These are phyloP conservation scores for Uropetala carovei DNA, from an alignment of 2,888 invertebrate genomes.

Conservation along the genomic window DNA sequence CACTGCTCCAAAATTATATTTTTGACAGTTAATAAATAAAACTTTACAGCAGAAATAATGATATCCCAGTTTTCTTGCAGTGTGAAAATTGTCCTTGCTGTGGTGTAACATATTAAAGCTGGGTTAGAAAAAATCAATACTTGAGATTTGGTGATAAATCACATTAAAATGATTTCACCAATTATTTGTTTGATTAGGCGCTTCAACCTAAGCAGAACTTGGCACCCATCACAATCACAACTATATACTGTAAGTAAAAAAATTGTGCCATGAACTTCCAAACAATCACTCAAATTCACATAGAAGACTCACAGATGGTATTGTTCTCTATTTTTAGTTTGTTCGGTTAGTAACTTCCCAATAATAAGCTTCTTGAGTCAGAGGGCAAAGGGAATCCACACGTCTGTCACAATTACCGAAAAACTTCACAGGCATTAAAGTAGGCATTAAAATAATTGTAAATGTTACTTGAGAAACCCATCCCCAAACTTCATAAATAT, in stretches of 20 bases:
- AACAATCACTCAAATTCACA: constrained; percentile 44
- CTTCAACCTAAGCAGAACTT: constrained; percentile 47
- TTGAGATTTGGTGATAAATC: constrained; percentile 36
- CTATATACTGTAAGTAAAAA: constrained; percentile 51
- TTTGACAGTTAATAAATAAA: constrained; percentile 44
- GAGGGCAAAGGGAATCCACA: not conserved
- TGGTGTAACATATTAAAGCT: constrained; percentile 42
- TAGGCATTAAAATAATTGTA: constrained; percentile 31
- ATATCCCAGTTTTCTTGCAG: not conserved
- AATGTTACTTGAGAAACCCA: constrained; percentile 43
- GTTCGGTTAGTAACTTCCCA: constrained; percentile 43
- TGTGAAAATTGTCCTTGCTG: constrained; percentile 13
- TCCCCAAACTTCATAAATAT: constrained; percentile 47
- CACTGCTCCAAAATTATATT: constrained; percentile 52
- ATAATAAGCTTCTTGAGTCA: constrained; percentile 41
- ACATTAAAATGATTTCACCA: constrained; percentile 51
- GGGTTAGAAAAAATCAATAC: constrained; percentile 54
- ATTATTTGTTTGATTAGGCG: constrained; percentile 31
- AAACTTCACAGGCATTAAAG: constrained; percentile 40
- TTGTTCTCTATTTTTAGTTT: constrained; percentile 40
- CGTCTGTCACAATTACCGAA: constrained; percentile 47
- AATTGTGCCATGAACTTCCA: constrained; percentile 59
- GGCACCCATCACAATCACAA: constrained; percentile 62
- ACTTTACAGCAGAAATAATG: constrained; percentile 48
- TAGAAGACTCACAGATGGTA: constrained; percentile 24